phyloP scores from a whole-genome alignment of 2,113 vertebrate species.

The Gavia stellata region DNA sequence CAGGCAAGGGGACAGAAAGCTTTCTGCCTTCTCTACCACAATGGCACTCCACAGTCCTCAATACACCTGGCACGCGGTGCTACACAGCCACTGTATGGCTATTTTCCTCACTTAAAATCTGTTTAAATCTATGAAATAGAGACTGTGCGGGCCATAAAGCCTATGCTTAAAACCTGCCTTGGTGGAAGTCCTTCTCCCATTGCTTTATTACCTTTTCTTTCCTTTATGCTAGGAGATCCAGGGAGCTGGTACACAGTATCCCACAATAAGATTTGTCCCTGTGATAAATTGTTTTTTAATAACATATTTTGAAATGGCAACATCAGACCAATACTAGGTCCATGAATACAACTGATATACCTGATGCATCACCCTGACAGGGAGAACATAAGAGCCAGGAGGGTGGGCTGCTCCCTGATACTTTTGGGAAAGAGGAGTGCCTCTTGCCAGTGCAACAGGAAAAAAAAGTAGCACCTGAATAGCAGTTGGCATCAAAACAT shows the following conservation, averaged over 20 bases:
- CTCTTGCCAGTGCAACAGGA: background rate
- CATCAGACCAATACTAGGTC: background rate
- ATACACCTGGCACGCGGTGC: background rate
- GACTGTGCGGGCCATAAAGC: background rate
- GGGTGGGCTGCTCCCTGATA: background rate
- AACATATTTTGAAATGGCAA: background rate
- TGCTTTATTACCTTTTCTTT: background rate
- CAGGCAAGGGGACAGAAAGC: rapidly evolving
- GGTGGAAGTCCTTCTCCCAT: background rate
- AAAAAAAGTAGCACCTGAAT: background rate
- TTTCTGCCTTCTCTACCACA: background rate
- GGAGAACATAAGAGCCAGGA: background rate
- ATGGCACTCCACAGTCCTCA: background rate
- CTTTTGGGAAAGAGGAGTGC: background rate
- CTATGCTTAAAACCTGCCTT: background rate
- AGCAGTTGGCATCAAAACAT: background rate
- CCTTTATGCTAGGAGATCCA: background rate
- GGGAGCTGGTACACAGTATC: background rate
- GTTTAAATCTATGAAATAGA: background rate
- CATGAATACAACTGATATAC: background rate
- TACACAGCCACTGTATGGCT: background rate
- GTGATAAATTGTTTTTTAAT: background rate
- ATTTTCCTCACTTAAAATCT: background rate
- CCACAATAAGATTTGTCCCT: background rate
- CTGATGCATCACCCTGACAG: background rate